phyloP scores from a whole-genome alignment of 2,113 vertebrate genomes.

The Coregonus clupeaformis region DNA sequence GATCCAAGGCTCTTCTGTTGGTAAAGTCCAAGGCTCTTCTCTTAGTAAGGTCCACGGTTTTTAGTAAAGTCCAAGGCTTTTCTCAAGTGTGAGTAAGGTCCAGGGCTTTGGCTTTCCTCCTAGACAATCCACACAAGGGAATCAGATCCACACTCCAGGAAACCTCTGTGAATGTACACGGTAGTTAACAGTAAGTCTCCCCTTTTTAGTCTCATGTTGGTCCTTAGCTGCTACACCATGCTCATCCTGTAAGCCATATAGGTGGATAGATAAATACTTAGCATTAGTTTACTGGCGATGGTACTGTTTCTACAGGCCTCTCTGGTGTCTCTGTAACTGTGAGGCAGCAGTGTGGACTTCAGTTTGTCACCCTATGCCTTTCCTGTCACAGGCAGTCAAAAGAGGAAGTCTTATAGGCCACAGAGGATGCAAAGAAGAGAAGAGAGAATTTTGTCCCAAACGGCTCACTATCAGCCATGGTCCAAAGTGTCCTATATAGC shows the following conservation, averaged over 20 bases:
- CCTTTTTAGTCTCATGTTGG: too few relatives aligned
- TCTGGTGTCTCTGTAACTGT: background rate
- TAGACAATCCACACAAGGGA: background rate
- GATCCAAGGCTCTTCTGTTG: background rate
- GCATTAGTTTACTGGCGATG: background rate
- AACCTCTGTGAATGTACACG: too few relatives aligned
- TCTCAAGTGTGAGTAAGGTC: background rate
- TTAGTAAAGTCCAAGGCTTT: too few relatives aligned
- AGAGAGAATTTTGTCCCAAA: background rate
- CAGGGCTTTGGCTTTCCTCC: background rate
- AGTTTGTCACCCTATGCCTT: background rate
- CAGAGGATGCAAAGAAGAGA: background rate
- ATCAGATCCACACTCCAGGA: background rate
- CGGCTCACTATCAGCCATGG: background rate
- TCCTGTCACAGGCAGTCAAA: conserved; percentile 1
- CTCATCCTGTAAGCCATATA: background rate
- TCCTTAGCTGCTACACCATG: background rate
- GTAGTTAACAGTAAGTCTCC: too few relatives aligned
- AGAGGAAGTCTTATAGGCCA: conserved; percentile 28
- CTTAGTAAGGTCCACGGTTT: background rate
- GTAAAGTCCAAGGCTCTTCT: background rate
- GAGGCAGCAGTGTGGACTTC: background rate
- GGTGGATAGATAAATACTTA: background rate
- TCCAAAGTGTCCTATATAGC: too few relatives aligned
- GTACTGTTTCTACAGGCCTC: background rate